These are phyloP conservation scores for Iselma pallidipennis DNA, from an alignment of 2,888 invertebrate species.

Conservation along the genomic window DNA sequence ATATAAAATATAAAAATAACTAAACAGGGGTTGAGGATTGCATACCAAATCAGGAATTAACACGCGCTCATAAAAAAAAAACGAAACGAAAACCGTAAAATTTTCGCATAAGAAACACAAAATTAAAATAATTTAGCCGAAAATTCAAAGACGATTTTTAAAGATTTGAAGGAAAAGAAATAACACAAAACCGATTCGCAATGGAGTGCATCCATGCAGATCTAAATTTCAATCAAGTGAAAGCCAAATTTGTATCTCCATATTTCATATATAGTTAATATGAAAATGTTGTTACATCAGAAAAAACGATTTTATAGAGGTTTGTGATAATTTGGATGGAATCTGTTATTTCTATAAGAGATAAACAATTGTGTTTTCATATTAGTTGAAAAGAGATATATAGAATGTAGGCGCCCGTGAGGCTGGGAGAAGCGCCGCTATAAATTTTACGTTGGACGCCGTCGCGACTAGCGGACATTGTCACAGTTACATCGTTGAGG, in stretches of 20 bases:
- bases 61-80: no score
- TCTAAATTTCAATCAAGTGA: not conserved
- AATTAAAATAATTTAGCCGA: no score
- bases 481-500: conserved; percentile 43
- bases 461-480: conserved; percentile 50
- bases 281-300: conserved; percentile 15
- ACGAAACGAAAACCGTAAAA: no score
- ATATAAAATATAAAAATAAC: not conserved
- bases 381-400: conserved; percentile 24
- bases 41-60: not conserved
- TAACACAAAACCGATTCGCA: no score
- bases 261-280: not conserved
- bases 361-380: conserved; percentile 18
- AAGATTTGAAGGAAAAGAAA: not conserved
- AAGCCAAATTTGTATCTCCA: not conserved
- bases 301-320: no score
- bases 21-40: not conserved
- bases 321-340: no score
- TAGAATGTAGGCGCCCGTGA: conserved; percentile 43
- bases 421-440: conserved; percentile 50
- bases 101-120: no score
- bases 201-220: no score
- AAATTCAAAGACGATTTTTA: not conserved
- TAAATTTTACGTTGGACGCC: conserved; percentile 50
- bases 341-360: no score